Evolutionary conservation across 53 echinoderm and acorn worm genomes (phyloP), one percentile per base, ranked within the genome.

Genomic region (Luidia sarsii): DNA sequence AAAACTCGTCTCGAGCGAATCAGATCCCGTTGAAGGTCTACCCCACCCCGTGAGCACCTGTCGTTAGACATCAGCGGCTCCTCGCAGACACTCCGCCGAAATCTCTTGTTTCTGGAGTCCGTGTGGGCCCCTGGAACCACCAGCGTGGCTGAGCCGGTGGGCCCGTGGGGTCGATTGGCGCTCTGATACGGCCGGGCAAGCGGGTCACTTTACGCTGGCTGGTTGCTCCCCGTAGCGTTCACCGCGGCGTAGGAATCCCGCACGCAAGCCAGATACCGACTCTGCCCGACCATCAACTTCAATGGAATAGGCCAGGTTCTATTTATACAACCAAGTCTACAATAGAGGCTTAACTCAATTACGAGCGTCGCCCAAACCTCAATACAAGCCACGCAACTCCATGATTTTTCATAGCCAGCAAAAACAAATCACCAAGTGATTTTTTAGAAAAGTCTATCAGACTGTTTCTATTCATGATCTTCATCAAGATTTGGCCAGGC

Each of bases 151-250:
- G 31, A 29, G 46, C 45, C 46, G 45, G 60, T 33, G 77, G 33
- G 46, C 39, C 29, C 77, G 48, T 46, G 77, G 77, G 77, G 28
- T 43, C 43, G 77, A 10, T 61, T 37, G 77, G 14, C 77, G 77
- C 30, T 61, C 60, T n/a, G 77, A 60, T 77, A 77, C 61, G 77
- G 77, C 41, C 77, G 60, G 60, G 59, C 60, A 48, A 20, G 28
- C 38, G 61, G 77, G 77, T 77, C 77, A 61, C 60, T 77, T 77
- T 77, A 77, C 77, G 77, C 77, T 77, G 19, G 46, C 61, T 61
- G 25, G 39, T 46, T 60, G 46, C 46, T 41, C 77, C 74, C 77
- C 61, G 77, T 43, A 25, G 77, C 7, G 77, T 33, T 16, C 8
- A 39, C 77, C 48, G 61, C 77, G 18, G 77, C 61, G 77, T 11